Conservation (phyloP, 2,113 vertebrate genomes). For the Dunckerocampus dactyliophorus region DNA sequence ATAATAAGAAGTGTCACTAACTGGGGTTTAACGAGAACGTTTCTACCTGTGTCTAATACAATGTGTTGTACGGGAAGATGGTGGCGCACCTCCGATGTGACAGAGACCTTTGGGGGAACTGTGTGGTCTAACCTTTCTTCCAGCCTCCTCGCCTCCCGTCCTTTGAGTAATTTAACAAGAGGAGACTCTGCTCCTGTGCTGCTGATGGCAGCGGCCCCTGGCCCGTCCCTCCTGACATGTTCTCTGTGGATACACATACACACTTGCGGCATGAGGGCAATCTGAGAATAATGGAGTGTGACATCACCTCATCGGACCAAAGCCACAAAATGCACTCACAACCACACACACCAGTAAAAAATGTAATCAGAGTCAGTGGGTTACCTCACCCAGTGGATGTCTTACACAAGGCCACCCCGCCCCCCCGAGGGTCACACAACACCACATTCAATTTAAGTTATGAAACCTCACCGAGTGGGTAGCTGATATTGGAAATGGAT, state of each 20-base stretch:
- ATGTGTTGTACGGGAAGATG: slow-evolving; percentile 2
- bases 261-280: neutral
- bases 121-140: slow-evolving; percentile 6
- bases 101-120: slow-evolving; percentile 28
- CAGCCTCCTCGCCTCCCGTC: neutral
- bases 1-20: neutral
- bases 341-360: slow-evolving; percentile 8
- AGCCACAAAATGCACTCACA: slow-evolving; percentile 19
- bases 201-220: slow-evolving; percentile 1
- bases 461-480: neutral
- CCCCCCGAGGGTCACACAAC: neutral
- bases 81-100: slow-evolving; percentile 18
- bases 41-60: neutral
- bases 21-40: neutral
- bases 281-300: slow-evolving; percentile 41
- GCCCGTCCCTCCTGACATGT: slow-evolving; percentile 11
- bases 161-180: slow-evolving; percentile 17
- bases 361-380: slow-evolving; percentile 24
- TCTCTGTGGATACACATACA: slow-evolving; percentile 10
- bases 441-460: neutral
- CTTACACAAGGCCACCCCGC: slow-evolving; percentile 15
- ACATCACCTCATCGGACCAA: slow-evolving; percentile 28
- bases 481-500: neutral
- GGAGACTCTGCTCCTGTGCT: slow-evolving; percentile 11
- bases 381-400: slow-evolving; percentile 20